phyloP scores from a whole-genome alignment of 2,888 invertebrate genomes.

The Cheilosia soror region DNA sequence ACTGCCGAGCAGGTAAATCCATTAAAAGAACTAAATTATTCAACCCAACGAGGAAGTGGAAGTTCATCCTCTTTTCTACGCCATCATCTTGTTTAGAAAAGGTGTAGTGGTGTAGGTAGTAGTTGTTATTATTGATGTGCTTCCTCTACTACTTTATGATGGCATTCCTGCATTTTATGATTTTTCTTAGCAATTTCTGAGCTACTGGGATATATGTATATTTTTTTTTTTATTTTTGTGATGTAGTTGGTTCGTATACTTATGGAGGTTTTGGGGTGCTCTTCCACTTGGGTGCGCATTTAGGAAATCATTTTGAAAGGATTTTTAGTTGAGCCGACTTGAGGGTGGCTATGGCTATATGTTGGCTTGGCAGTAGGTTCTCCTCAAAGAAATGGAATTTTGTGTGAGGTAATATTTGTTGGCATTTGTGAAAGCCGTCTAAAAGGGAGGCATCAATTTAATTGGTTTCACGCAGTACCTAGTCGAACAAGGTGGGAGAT shows the following conservation, averaged over 20 bases:
- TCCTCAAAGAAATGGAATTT: background rate
- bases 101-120: background rate
- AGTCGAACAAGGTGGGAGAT: background rate
- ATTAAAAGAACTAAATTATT: slow-evolving; percentile 65
- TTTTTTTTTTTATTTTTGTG: background rate
- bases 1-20: slow-evolving; percentile 63
- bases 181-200: slow-evolving; percentile 33
- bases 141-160: background rate
- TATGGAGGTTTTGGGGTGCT: background rate
- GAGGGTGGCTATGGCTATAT: background rate
- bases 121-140: slow-evolving; percentile 25
- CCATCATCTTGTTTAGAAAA: slow-evolving; percentile 29
- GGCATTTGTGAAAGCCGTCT: background rate
- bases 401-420: background rate
- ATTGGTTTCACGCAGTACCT: background rate
- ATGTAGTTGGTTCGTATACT: slow-evolving; percentile 5
- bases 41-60: slow-evolving; percentile 35
- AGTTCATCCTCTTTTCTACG: slow-evolving; percentile 48
- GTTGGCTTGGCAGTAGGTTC: background rate
- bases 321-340: background rate
- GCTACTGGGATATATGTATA: background rate
- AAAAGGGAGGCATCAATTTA: background rate
- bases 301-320: slow-evolving; percentile 15
- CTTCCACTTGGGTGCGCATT: slow-evolving; percentile 35
- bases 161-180: slow-evolving; percentile 42